Base-by-base conservation (phyloP, 1,140 invertebrate species). In the Lepidurus packardi region DNA sequence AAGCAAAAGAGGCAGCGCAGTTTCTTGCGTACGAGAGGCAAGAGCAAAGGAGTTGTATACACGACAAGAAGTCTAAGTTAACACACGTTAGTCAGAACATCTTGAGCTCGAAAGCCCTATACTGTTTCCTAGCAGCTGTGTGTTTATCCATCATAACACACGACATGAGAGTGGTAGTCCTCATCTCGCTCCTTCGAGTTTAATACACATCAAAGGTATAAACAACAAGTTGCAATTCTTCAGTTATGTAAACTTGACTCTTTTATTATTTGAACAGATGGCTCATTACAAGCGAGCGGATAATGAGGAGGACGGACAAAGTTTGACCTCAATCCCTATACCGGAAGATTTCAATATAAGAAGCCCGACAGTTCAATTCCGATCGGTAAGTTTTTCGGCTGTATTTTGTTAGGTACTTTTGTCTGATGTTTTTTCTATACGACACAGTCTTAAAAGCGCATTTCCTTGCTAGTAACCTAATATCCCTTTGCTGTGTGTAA, bases 291-390 rank as follows among this genome's bases (percentile, higher is more conserved):
- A 65, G 13, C 53, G 53, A 16, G 53, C 53, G 5, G 53, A 65
- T 65, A 65, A 65, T 3, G 13, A 13, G 5, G 53, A 65, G 13
- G 53, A 65, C 13, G 53, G 53, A 7, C 53, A 65, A 21, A 65
- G 53, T 16, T 65, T 65, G 13, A 65, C 53, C 53, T 65, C 53
- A 65, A 65, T 65, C 53, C 53, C 53, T 1, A 21, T 65, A 13
- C 16, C 13, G 53, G 53, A 65, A 7, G 53, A 65, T 11, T 65
- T n/a, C 53, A 65, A 65, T 65, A 7, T 65, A 21, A 13, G 53
- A 65, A 65, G 53, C 21, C 53, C 53, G 53, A 65, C 53, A n/a
- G 53, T 65, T 65, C 53, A 65, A 16, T 65, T 65, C 13, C 53
- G 53, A n/a, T 65, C 53, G 16, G 53, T 65, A 65, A 65, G 53